Conservation (phyloP, 2,888 invertebrate species). For the Lasioglossum pauxillum region DNA sequence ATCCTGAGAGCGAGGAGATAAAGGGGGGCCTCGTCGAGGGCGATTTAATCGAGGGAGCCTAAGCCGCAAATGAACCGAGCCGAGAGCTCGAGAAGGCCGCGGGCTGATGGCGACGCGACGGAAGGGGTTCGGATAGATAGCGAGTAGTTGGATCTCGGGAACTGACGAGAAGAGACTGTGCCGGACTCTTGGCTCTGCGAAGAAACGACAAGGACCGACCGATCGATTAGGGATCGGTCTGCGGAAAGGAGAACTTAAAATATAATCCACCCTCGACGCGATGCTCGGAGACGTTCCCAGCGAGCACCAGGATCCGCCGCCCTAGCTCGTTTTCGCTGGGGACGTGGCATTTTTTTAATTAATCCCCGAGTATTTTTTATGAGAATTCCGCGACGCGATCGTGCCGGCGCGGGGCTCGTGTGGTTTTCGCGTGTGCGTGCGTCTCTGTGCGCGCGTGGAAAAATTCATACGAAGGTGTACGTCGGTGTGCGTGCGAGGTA, state of each 20-base stretch:
- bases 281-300: neutral
- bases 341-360: constrained; percentile 81
- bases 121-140: constrained; percentile 34
- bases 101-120: constrained; percentile 37
- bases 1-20: constrained; percentile 21
- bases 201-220: constrained; percentile 37
- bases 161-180: constrained; percentile 25
- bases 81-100: constrained; percentile 42
- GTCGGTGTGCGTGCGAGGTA: constrained; percentile 1
- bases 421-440: neutral
- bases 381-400: constrained; percentile 76
- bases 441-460: constrained; percentile 7
- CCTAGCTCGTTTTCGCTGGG: constrained; percentile 43
- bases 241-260: constrained; percentile 72
- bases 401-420: constrained; percentile 56
- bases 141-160: constrained; percentile 50
- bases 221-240: constrained; percentile 68
- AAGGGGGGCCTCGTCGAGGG: constrained; percentile 10
- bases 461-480: constrained; percentile 26
- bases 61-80: constrained; percentile 63
- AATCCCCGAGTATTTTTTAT: constrained; percentile 79
- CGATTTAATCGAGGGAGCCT: constrained; percentile 58
- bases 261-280: constrained; percentile 46
- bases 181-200: neutral
- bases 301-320: neutral